Conservation (phyloP, 2,888 invertebrate species). For the Vanessa cardui region DNA sequence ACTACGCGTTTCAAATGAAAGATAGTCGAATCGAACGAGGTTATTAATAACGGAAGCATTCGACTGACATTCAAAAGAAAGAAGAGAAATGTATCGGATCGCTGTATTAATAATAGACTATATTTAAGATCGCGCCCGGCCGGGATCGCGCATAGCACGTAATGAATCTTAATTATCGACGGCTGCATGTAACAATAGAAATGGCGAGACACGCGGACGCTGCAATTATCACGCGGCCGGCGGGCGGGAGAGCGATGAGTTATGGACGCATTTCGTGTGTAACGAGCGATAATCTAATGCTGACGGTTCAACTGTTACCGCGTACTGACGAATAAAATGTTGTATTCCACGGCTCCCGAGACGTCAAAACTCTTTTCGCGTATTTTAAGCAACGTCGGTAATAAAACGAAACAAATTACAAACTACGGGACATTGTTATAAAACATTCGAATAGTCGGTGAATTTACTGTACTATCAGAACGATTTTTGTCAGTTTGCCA, state of each 20-base stretch:
- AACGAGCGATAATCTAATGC: background rate
- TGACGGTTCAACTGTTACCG: background rate
- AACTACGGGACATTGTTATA: conserved; percentile 7
- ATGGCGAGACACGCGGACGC: conserved; percentile 22
- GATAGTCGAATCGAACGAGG: background rate
- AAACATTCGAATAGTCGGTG: conserved; percentile 17
- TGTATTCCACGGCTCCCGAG: background rate
- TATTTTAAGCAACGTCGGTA: background rate
- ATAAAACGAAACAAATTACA: conserved; percentile 4
- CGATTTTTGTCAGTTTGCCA: conserved; percentile 33
- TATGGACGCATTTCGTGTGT: conserved; percentile 5
- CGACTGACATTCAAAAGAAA: conserved; percentile 10
- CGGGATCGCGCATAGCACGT: conserved; percentile 19
- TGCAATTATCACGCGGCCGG: conserved; percentile 21
- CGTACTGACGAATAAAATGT: too few species aligned
- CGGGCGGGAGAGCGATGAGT: conserved; percentile 2
- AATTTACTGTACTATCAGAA: conserved; percentile 30
- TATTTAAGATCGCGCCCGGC: conserved; percentile 26
- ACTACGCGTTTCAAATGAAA: background rate
- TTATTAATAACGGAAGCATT: background rate
- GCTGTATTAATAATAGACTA: conserved; percentile 22
- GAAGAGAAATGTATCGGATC: conserved; percentile 17
- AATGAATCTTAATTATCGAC: conserved; percentile 33
- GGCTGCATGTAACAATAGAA: conserved; percentile 30
- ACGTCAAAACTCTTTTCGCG: too few species aligned